These are phyloP conservation scores for Hippoglossus stenolepis DNA, from an alignment of 2,113 vertebrate genomes.

Conservation along the genomic window DNA sequence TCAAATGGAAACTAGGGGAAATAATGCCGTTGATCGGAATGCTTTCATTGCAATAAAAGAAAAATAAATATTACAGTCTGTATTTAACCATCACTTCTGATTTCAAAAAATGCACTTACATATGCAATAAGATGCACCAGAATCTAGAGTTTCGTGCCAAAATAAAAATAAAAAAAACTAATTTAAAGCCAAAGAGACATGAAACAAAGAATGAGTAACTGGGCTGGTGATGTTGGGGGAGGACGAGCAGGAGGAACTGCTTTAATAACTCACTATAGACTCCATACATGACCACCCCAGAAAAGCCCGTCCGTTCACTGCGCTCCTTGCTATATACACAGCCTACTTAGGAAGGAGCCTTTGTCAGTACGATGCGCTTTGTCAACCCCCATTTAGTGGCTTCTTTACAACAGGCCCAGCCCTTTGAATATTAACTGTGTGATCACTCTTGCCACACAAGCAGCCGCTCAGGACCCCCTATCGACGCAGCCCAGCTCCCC, in stretches of 20 bases:
- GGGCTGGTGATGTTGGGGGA: slow-evolving; percentile 46
- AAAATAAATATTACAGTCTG: slow-evolving; percentile 1
- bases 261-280: slow-evolving; percentile 76
- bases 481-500: slow-evolving; percentile 47
- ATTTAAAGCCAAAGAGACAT: slow-evolving; percentile 13
- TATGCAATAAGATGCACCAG: not conserved
- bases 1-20: slow-evolving; percentile 18
- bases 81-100: not conserved
- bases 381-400: slow-evolving; percentile 81
- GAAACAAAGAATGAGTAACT: slow-evolving; percentile 24
- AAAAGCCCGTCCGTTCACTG: slow-evolving; percentile 66
- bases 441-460: slow-evolving; percentile 84
- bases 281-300: slow-evolving; percentile 77
- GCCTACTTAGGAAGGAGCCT: slow-evolving; percentile 74
- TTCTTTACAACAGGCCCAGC: slow-evolving; percentile 77
- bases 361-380: slow-evolving; percentile 80
- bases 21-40: not conserved
- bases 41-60: not conserved
- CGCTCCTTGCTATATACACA: slow-evolving; percentile 76
- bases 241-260: slow-evolving; percentile 63
- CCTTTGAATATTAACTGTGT: slow-evolving; percentile 86
- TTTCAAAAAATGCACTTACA: not conserved
- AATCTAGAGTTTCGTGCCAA: not conserved
- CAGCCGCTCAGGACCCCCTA: slow-evolving; percentile 66
- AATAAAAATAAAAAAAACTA: not conserved